These are phyloP conservation scores for Nettapus auritus DNA, from an alignment of 2,113 vertebrate genomes.

Conservation along the genomic window DNA sequence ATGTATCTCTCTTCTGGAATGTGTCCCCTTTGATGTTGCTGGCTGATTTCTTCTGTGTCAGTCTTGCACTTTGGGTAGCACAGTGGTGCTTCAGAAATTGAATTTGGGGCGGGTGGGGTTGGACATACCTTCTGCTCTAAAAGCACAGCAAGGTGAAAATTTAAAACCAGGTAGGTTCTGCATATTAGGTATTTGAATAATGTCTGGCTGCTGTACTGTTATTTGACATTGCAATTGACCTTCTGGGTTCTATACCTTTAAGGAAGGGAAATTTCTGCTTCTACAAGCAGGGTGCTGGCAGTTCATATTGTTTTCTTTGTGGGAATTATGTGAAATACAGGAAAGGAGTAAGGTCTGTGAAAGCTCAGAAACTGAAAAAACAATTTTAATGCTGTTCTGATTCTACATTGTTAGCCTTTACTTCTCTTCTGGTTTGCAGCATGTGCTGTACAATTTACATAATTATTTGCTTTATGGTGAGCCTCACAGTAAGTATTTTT, in stretches of 20 bases:
- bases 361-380: background rate
- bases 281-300: background rate
- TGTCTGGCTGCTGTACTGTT: background rate
- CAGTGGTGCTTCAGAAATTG: background rate
- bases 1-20: accelerated
- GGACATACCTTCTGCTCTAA: background rate
- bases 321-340: background rate
- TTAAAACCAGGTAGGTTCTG: background rate
- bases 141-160: no score
- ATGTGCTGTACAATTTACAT: background rate
- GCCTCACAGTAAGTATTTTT: background rate
- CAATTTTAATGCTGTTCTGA: background rate
- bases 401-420: background rate
- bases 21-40: background rate
- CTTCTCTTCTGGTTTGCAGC: background rate
- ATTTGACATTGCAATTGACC: background rate
- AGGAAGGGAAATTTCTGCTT: background rate
- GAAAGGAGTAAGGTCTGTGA: background rate
- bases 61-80: background rate
- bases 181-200: background rate
- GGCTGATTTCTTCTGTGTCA: background rate
- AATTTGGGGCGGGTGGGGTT: background rate
- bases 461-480: background rate
- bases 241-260: background rate
- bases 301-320: background rate